These are phyloP conservation scores for Tiliacea citrago DNA, from an alignment of 2,888 invertebrate genomes.

Conservation along the genomic window DNA sequence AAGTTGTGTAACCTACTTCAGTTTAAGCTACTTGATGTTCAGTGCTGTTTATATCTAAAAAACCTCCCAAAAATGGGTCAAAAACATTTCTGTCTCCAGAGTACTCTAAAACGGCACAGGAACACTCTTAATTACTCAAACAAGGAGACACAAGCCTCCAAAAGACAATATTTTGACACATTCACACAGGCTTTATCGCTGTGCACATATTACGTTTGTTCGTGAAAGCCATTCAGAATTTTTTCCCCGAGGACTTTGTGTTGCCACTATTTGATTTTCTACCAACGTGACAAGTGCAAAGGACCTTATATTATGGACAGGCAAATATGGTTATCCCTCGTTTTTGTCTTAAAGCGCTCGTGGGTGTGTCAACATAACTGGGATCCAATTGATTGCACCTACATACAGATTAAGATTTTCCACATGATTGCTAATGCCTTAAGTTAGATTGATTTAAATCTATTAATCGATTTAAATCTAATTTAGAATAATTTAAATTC, in stretches of 20 bases:
- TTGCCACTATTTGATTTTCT: slow-evolving; percentile 86
- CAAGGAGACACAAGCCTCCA: slow-evolving; percentile 76
- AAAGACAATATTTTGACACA: slow-evolving; percentile 90
- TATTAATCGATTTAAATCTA: slow-evolving; percentile 62
- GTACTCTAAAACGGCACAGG: slow-evolving; percentile 53
- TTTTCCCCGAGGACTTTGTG: slow-evolving; percentile 82
- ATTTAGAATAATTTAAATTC: slow-evolving; percentile 47
- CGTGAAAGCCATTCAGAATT: slow-evolving; percentile 88
- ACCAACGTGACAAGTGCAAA: slow-evolving; percentile 89
- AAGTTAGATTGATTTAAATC: slow-evolving; percentile 63
- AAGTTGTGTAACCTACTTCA: too few species aligned
- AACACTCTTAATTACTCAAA: slow-evolving; percentile 80
- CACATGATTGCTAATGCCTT: slow-evolving; percentile 60
- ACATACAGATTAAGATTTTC: slow-evolving; percentile 72
- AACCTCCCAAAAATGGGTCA: not conserved
- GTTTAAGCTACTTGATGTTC: not conserved
- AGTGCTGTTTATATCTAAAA: not conserved
- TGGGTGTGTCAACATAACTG: slow-evolving; percentile 77
- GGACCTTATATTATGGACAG: slow-evolving; percentile 84
- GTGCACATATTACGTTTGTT: slow-evolving; percentile 87
- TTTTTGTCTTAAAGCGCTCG: slow-evolving; percentile 79
- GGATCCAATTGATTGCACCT: slow-evolving; percentile 74
- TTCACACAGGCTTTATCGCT: slow-evolving; percentile 90
- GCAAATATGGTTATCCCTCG: slow-evolving; percentile 84
- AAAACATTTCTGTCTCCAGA: slow-evolving; percentile 13